Evolutionary conservation across 2,888 invertebrate species (phyloP).

Genomic region (Spilarctia lutea): DNA sequence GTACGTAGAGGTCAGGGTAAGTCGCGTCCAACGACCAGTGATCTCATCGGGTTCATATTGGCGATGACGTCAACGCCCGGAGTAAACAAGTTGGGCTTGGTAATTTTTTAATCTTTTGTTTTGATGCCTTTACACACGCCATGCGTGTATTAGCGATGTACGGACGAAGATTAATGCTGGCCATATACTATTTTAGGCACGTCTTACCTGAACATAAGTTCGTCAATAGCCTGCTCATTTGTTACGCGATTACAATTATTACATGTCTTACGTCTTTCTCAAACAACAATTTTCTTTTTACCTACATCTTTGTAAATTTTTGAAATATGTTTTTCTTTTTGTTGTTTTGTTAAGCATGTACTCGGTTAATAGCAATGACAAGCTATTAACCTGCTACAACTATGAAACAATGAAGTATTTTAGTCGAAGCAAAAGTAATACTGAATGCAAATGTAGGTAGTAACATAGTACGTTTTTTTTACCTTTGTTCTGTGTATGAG

Average conservation of each 20-base stretch:
- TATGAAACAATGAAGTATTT: background rate
- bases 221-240: constrained; percentile 24
- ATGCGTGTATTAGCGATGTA: constrained; percentile 42
- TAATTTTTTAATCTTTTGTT: constrained; percentile 64
- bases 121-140: constrained; percentile 49
- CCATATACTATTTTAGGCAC: constrained; percentile 46
- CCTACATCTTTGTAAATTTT: background rate
- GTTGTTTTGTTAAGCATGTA: background rate
- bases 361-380: background rate
- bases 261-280: background rate
- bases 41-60: constrained; percentile 64
- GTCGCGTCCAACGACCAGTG: constrained; percentile 55
- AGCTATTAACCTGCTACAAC: background rate
- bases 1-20: constrained; percentile 58
- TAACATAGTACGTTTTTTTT: background rate
- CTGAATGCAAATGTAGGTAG: background rate
- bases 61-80: constrained; percentile 64
- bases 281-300: background rate
- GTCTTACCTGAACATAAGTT: constrained; percentile 37
- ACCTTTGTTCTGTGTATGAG: background rate
- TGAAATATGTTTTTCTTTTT: background rate
- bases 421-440: background rate
- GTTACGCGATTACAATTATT: background rate
- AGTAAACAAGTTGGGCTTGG: constrained; percentile 62
- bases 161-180: constrained; percentile 45